Conservation (phyloP, 2,888 invertebrate genomes). For the Amiota communis region DNA sequence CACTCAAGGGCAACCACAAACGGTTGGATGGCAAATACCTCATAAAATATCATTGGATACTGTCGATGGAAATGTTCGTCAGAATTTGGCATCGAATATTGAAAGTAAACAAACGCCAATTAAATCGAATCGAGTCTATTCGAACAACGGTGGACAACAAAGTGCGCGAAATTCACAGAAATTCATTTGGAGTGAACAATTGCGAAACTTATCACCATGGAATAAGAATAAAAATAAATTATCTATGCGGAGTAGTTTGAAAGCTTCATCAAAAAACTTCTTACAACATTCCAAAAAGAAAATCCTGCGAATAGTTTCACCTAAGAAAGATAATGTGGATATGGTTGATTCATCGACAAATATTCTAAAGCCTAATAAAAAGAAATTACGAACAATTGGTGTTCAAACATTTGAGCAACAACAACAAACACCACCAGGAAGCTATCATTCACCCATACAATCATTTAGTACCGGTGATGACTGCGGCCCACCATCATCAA, state of each 20-base stretch:
- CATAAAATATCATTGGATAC: conserved; percentile 68
- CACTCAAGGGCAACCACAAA: conserved; percentile 61
- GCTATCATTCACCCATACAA: conserved; percentile 69
- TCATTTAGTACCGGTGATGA: conserved; percentile 38
- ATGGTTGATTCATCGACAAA: neutral
- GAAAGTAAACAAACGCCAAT: conserved; percentile 69
- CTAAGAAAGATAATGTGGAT: conserved; percentile 58
- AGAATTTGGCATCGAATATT: conserved; percentile 69
- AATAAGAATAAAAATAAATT: conserved; percentile 46
- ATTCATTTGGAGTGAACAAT: conserved; percentile 64
- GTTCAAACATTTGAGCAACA: conserved; percentile 61
- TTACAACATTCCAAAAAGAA: conserved; percentile 67
- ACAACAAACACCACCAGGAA: conserved; percentile 68
- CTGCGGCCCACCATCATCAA: no score
- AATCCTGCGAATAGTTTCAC: conserved; percentile 66
- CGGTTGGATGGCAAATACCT: conserved; percentile 64
- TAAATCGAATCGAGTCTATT: conserved; percentile 52
- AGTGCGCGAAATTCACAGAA: conserved; percentile 50
- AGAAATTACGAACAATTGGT: conserved; percentile 59
- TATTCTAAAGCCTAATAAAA: conserved; percentile 11
- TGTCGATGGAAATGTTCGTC: conserved; percentile 64
- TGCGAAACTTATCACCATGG: conserved; percentile 67
- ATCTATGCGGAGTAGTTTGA: conserved; percentile 31
- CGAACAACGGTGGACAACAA: conserved; percentile 16
- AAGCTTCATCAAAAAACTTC: conserved; percentile 58